Evolutionary conservation across 2,797 vertebrate species (phyloP), one percentile per base, ranked within the genome.

Genomic region (Peromyscus nudipes): DNA sequence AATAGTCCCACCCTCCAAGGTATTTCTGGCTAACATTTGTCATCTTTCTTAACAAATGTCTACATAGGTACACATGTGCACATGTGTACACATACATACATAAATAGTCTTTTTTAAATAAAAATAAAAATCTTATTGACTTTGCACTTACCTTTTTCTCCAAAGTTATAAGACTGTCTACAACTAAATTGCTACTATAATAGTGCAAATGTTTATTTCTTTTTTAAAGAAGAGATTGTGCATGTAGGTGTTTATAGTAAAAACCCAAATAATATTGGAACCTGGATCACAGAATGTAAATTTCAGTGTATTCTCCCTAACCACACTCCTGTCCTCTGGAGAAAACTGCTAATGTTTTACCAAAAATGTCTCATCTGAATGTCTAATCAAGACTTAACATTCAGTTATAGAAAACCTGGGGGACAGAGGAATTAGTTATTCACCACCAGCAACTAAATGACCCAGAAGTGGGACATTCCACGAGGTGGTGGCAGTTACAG

Each of bases 361-460:
- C 29, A 85, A 81, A 86, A 94, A 79, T 75, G 46, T 82, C 67
- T 76, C 64, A 88, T 90, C 27, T 94, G 86, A 81, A 92, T 91
- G 52, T 88, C 49, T 92, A 84, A 82, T 89, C 29, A 81, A 88
- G 31, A 57, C 40, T 71, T 82, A 94, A 84, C 23, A 92, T 96
- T 69, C 43, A 71, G 71, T 31, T 96, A 55, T 3, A 83, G 40
- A 92, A 89, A 83, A 65, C 19, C 62, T 12, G 52, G 16, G 57
- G 46, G 29, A 75, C 6, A 76, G 55, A 31, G 73, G 62, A 43
- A 89, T 93, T 73, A 71, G 17, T 52, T 49, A 34, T 23, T 79
- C 19, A 62, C 13, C 21, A 49, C 19, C 79, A 67, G 11, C n/a
- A 62, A n/a, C 71, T 87, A 60, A 65, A 62, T 60, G 55, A 49